Conservation (phyloP, 2,888 invertebrate genomes). For the Metacarcinus magister region DNA sequence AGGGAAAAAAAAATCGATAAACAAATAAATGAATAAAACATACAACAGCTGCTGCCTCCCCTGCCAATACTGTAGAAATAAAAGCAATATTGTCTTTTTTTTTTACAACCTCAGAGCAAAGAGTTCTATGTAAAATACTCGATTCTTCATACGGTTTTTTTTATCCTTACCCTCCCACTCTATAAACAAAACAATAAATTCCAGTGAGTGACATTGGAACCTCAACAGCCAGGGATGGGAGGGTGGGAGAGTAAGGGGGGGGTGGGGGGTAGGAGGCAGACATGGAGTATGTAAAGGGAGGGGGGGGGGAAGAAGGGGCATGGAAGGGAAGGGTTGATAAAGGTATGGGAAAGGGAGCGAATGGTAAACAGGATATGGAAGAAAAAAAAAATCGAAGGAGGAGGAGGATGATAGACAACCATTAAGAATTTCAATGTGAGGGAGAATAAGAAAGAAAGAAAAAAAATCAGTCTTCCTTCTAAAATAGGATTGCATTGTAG, state of each 20-base stretch:
- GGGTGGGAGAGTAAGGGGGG: neutral
- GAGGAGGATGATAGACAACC: neutral
- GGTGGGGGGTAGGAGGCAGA: too few relatives aligned
- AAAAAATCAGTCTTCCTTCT: neutral
- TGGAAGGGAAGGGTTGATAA: neutral
- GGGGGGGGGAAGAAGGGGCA: neutral
- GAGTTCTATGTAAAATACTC: neutral
- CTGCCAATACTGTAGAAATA: constrained; percentile 16
- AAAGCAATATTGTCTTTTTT: constrained; percentile 35
- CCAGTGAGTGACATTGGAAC: neutral
- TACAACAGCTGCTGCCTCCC: neutral
- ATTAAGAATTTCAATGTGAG: neutral
- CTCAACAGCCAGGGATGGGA: neutral
- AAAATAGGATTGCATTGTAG: constrained; percentile 14
- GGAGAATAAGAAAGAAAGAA: neutral
- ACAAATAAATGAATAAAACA: neutral
- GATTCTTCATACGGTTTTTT: neutral
- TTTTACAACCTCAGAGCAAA: neutral
- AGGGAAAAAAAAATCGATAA: neutral
- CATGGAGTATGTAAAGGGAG: neutral
- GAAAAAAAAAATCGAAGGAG: neutral
- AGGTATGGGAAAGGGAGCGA: neutral
- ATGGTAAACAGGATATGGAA: neutral
- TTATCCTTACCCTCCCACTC: neutral
- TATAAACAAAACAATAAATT: neutral